Conservation (phyloP, 2,797 vertebrate species). For the Alcedo quadribrachys region DNA sequence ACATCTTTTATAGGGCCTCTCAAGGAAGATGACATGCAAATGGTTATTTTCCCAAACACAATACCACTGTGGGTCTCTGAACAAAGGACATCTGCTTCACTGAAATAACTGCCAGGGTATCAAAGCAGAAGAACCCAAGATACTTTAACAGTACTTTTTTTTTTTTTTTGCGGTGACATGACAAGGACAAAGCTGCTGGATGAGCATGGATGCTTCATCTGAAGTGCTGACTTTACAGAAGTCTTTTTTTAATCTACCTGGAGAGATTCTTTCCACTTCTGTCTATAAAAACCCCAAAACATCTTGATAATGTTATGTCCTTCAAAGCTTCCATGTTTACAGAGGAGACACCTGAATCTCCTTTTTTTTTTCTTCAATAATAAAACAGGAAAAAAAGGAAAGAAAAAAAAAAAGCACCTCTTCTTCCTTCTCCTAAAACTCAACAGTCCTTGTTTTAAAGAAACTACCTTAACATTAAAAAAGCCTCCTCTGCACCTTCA, state of each 20-base stretch:
- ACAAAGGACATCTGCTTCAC: background rate
- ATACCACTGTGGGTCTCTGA: background rate
- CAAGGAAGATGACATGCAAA: background rate
- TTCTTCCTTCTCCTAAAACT: background rate
- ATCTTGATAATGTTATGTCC: background rate
- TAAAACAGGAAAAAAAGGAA: background rate
- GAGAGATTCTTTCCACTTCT: background rate
- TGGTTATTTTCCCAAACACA: background rate
- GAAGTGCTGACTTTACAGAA: background rate
- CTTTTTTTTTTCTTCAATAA: background rate
- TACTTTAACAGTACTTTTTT: background rate
- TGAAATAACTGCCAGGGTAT: background rate
- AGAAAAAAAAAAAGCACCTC: background rate
- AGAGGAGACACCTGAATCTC: background rate
- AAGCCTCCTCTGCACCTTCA: background rate
- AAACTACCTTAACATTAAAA: background rate
- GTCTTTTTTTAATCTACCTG: background rate
- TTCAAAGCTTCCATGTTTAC: background rate
- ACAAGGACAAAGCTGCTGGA: background rate
- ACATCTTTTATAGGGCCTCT: background rate
- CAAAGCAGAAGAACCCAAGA: background rate
- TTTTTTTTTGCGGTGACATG: background rate
- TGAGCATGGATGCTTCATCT: background rate
- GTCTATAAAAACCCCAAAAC: background rate
- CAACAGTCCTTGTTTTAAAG: background rate